phyloP scores from a whole-genome alignment of 2,113 vertebrate genomes.

The Globicephala melas region DNA sequence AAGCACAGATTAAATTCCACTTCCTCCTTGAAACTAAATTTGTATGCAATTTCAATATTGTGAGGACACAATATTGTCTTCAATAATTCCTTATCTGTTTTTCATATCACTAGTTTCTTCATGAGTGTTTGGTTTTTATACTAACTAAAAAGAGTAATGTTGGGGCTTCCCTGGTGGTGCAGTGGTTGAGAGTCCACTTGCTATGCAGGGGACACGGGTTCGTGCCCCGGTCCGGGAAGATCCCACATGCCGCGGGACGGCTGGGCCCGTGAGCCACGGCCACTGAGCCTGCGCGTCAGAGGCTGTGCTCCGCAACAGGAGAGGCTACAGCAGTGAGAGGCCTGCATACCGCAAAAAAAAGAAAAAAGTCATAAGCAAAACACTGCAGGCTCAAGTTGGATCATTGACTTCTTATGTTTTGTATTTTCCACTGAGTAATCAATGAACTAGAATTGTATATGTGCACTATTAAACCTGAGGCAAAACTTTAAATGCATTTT shows the following conservation, averaged over 20 bases:
- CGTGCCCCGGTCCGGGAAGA: too few relatives aligned
- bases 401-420: neutral
- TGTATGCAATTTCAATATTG: neutral
- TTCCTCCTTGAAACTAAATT: neutral
- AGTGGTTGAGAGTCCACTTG: too few relatives aligned
- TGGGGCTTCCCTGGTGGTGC: too few relatives aligned
- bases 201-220: too few relatives aligned
- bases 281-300: too few relatives aligned
- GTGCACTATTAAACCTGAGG: neutral
- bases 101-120: neutral
- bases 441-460: neutral
- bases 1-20: neutral
- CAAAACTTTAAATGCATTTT: constrained; percentile 34
- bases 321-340: too few relatives aligned
- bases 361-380: neutral
- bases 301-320: too few relatives aligned
- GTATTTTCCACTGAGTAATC: neutral
- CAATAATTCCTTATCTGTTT: neutral
- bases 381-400: neutral
- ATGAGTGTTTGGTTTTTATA: neutral
- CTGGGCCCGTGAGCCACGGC: too few relatives aligned
- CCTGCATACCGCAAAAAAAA: too few relatives aligned
- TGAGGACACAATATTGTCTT: neutral
- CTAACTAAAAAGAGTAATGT: neutral
- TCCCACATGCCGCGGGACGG: too few relatives aligned